Percentiles rank a stretch among this genome's conserved stretches.
Evolutionary conservation across 2,113 vertebrate genomes (phyloP).

Genomic region (Orcinus orca): DNA sequence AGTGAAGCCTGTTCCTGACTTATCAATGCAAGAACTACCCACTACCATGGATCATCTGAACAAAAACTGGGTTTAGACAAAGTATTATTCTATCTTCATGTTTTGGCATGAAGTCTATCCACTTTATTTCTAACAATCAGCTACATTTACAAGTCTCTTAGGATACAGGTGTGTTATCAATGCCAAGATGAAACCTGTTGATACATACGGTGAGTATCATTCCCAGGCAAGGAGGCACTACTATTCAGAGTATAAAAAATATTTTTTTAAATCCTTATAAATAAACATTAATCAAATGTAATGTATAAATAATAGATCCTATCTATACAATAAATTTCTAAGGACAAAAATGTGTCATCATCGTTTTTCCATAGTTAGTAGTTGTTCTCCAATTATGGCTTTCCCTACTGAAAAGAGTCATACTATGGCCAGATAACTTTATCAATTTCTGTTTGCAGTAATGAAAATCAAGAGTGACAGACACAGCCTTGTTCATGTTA

Average conservation of each 20-base stretch:
- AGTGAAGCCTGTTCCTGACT: background rate
- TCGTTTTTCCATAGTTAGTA: background rate
- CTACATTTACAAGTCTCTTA: background rate
- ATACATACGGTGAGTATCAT: rapidly evolving
- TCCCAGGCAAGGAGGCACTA: background rate
- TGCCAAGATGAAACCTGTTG: background rate
- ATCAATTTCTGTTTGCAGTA: background rate
- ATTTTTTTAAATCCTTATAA: background rate
- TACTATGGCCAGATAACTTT: background rate
- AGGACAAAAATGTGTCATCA: background rate
- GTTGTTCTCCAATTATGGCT: background rate
- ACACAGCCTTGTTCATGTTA: background rate
- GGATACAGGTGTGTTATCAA: background rate
- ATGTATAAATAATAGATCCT: background rate
- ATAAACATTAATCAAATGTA: background rate
- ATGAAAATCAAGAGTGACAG: background rate
- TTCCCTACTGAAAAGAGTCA: background rate
- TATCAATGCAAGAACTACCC: background rate
- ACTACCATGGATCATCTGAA: slow-evolving; percentile 31
- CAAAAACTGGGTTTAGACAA: slow-evolving; percentile 67
- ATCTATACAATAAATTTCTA: background rate
- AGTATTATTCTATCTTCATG: background rate
- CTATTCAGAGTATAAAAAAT: background rate
- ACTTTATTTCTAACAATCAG: background rate
- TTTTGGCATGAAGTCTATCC: background rate